Evolutionary conservation across 2,888 invertebrate genomes (phyloP).

Genomic region (Rhogogaster chlorosoma): DNA sequence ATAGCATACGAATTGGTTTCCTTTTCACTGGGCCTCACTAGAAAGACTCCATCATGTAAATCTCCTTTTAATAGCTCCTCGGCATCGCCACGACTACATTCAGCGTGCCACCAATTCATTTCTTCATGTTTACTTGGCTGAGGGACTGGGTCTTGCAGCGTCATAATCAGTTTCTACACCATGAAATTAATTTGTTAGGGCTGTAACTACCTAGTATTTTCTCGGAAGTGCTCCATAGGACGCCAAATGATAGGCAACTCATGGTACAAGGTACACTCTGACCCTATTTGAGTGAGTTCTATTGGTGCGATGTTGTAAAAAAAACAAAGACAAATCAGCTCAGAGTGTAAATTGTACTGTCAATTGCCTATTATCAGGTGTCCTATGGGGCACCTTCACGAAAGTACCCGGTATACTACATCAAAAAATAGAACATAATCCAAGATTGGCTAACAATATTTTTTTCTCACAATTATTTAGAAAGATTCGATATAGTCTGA

Average conservation of each 20-base stretch:
- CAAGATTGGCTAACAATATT: background rate
- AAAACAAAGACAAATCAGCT: too few relatives aligned
- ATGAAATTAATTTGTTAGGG: background rate
- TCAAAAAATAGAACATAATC: background rate
- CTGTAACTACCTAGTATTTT: too few relatives aligned
- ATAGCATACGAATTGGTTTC: conserved; percentile 93
- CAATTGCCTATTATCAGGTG: too few relatives aligned
- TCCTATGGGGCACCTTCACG: too few relatives aligned
- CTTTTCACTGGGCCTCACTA: conserved; percentile 94
- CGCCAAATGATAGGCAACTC: too few relatives aligned
- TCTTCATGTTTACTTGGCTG: conserved; percentile 97
- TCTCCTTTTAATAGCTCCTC: conserved; percentile 93
- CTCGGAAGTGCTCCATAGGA: too few relatives aligned
- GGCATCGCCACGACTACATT: conserved; percentile 89
- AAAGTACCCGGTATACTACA: too few relatives aligned
- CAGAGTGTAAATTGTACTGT: too few relatives aligned
- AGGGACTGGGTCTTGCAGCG: conserved; percentile 93
- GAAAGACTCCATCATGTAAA: conserved; percentile 94
- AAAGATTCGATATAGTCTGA: background rate
- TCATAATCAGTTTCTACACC: conserved; percentile 90
- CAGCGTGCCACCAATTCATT: conserved; percentile 95
- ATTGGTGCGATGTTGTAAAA: too few relatives aligned
- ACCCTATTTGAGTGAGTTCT: too few relatives aligned
- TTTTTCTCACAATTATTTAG: background rate
- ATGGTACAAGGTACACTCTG: too few relatives aligned